Percentiles rank a stretch among this genome's conserved stretches.
These are phyloP conservation scores for Drosophila albomicans DNA, from an alignment of 1,140 invertebrate species.

Conservation along the genomic window DNA sequence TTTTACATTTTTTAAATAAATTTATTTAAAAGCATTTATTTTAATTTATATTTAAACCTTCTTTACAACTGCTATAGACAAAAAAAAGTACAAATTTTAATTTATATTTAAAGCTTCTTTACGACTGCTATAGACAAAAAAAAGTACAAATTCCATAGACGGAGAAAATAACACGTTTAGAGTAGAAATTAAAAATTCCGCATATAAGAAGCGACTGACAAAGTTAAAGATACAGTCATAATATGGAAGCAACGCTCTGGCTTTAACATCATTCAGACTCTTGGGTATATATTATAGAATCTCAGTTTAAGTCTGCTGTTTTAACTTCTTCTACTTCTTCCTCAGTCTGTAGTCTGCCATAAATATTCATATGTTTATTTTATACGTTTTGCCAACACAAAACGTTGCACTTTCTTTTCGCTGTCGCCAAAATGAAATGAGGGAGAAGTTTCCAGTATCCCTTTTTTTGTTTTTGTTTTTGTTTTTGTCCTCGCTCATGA, in stretches of 20 bases:
- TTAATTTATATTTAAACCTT: too few relatives aligned
- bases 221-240: neutral
- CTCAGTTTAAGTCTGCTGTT: neutral
- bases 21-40: too few relatives aligned
- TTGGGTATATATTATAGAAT: neutral
- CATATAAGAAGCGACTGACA: too few relatives aligned
- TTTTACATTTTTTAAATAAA: too few relatives aligned
- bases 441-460: neutral
- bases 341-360: slow-evolving; percentile 39
- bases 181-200: too few relatives aligned
- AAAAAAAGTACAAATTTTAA: too few relatives aligned
- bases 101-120: too few relatives aligned
- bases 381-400: slow-evolving; percentile 44
- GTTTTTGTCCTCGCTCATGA: slow-evolving; percentile 30
- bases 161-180: too few relatives aligned
- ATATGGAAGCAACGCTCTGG: neutral
- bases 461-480: neutral
- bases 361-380: slow-evolving; percentile 79
- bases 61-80: too few relatives aligned
- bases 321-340: neutral
- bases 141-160: too few relatives aligned
- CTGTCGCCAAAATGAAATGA: neutral
- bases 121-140: too few relatives aligned
- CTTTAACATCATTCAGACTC: neutral
- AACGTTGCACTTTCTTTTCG: slow-evolving; percentile 37